A percentile compares a stretch with the other conserved stretches of the same genome.
Evolutionary conservation across 2,113 vertebrate species (phyloP).

Genomic region (Pseudopipra pipra): DNA sequence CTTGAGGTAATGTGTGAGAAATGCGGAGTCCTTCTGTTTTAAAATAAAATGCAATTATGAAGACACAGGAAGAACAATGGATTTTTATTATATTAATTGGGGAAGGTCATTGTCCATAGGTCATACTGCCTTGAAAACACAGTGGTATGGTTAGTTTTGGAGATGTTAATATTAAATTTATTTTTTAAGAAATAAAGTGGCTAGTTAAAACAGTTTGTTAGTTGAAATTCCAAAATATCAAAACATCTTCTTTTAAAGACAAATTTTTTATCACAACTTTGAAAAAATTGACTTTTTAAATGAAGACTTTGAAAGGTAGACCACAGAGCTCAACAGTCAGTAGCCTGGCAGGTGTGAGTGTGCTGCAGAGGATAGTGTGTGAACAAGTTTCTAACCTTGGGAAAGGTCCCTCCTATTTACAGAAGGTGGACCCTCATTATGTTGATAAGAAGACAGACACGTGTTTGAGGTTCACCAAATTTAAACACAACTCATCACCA

Average conservation of each 20-base stretch:
- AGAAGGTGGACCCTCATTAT: background rate
- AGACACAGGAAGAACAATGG: background rate
- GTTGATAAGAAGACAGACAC: background rate
- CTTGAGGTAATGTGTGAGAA: background rate
- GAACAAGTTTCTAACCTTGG: background rate
- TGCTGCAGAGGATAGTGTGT: background rate
- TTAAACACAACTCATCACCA: background rate
- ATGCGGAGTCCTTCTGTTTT: background rate
- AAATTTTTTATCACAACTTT: background rate
- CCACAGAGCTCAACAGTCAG: background rate
- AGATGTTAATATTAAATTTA: background rate
- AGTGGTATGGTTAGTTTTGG: background rate
- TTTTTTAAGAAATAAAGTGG: background rate
- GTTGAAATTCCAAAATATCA: background rate
- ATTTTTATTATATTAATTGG: background rate
- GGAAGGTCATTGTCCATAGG: background rate
- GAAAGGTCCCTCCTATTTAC: background rate
- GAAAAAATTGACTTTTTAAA: background rate
- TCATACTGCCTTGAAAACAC: background rate
- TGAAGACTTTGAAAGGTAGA: background rate
- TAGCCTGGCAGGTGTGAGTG: background rate
- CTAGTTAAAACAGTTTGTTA: background rate
- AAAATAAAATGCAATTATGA: background rate
- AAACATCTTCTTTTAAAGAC: background rate
- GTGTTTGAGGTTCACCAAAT: background rate